Conservation (phyloP, 2,888 invertebrate species). For the Meteorus colon region DNA sequence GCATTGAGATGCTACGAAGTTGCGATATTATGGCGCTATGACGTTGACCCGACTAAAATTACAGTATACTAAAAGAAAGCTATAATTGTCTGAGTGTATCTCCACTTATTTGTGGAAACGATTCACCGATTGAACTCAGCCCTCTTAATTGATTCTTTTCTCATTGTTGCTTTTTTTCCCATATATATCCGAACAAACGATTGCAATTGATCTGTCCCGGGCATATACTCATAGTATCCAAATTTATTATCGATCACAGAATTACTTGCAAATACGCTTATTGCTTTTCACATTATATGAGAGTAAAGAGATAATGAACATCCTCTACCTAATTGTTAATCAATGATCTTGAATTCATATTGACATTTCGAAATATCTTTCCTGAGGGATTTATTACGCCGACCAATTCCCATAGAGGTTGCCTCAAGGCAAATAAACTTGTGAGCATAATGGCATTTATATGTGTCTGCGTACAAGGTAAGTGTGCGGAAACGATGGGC, state of each 20-base stretch:
- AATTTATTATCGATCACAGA: constrained; percentile 50
- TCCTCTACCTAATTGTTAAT: not conserved
- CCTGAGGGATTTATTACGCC: constrained; percentile 16
- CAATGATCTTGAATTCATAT: not conserved
- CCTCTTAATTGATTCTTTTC: constrained; percentile 57
- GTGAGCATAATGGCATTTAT: not conserved
- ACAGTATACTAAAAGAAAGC: constrained; percentile 25
- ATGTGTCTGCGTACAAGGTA: constrained; percentile 1
- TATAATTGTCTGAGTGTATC: not conserved
- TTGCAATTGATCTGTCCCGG: constrained; percentile 51
- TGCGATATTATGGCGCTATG: constrained; percentile 27
- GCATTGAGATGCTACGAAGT: not conserved
- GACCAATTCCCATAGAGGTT: not conserved
- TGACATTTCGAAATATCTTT: constrained; percentile 3
- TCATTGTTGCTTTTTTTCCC: not conserved
- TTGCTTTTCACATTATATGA: too few relatives aligned
- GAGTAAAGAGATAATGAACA: not conserved
- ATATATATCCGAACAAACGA: constrained; percentile 46
- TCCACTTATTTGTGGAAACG: constrained; percentile 46
- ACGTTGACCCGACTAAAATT: constrained; percentile 31
- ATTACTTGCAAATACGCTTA: constrained; percentile 2
- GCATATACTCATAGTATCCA: constrained; percentile 54
- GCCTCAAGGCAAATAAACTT: constrained; percentile 9
- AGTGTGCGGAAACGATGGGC: constrained; percentile 28
- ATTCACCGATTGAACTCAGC: constrained; percentile 53